Evolutionary conservation across 2,797 vertebrate genomes (phyloP), one percentile per base, ranked within the genome.

Genomic region (Malacoctenus gilli): DNA sequence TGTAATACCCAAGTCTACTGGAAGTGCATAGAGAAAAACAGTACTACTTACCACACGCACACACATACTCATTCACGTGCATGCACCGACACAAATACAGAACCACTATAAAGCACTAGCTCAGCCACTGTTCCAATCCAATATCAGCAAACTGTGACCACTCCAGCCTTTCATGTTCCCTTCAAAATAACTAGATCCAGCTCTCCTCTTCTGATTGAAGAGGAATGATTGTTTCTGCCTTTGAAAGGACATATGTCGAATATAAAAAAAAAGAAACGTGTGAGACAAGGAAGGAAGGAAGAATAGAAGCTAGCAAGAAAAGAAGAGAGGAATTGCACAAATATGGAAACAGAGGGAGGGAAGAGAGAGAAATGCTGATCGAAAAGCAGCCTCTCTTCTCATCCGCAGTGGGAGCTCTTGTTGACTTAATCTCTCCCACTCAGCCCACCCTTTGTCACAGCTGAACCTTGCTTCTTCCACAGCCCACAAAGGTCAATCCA

Each of bases 81-180:
- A 58, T 53, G 64, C 53, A 66, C 39, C 19, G 39, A 61, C 61
- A 77, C 52, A 77, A 83, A 72, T 23, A 48, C 50, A 66, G 28
- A 56, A 22, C 69, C 35, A 79, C 54, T 44, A 44, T 74, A 83
- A 72, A 85, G 59, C 68, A 37, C 56, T 52, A 59, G 50, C 55
- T 46, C 68, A 67, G 65, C 54, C 73, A 79, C 68, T 69, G 72
- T 69, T 89, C n/a, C 63, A 72, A 78, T 85, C 65, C 72, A 82
- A 68, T 82, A 87, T 85, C 72, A 85, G 77, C 74, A 79, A 75
- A 85, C 76, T 79, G 80, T 79, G 82, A 78, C 85, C 84, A 87
- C 83, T 86, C 80, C 61, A 80, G 71, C 51, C 85, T 90, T 90
- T 91, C 80, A 90, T 89, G 88, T 87, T 87, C 65, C 73, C 79